These are phyloP conservation scores for Axinella damicornis DNA, from an alignment of 37 sponge, comb jelly and placozoan genomes.

Conservation along the genomic window DNA sequence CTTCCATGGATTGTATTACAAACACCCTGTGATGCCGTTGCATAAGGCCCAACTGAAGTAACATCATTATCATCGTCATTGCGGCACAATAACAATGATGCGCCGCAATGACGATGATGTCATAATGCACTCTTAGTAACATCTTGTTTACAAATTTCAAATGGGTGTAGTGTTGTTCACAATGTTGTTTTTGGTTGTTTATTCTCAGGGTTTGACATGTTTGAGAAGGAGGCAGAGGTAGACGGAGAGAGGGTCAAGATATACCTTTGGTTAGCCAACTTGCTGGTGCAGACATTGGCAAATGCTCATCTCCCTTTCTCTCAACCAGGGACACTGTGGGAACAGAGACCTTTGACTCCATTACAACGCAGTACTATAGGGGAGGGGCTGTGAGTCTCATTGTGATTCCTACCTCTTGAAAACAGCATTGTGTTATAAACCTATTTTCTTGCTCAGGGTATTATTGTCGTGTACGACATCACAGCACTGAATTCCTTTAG, in stretches of 20 bases:
- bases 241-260: constrained; percentile 64
- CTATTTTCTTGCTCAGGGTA: constrained; percentile 39
- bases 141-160: too few species aligned
- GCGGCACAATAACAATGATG: too few species aligned
- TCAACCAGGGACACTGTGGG: constrained; percentile 79
- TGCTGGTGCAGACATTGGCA: too few species aligned
- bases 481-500: constrained; percentile 62
- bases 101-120: too few species aligned
- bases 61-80: too few species aligned
- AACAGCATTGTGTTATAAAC: not conserved
- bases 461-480: constrained; percentile 76
- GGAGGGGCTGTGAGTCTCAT: constrained; percentile 71
- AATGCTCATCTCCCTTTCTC: not conserved
- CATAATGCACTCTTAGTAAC: too few species aligned
- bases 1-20: too few species aligned
- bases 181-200: too few species aligned
- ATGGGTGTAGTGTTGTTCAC: too few species aligned
- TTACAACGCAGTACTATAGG: constrained; percentile 77
- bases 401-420: not conserved
- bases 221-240: constrained; percentile 71
- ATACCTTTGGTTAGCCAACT: constrained; percentile 63
- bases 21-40: too few species aligned
- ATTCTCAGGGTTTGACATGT: constrained; percentile 72
- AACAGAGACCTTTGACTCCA: constrained; percentile 76
- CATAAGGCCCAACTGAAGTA: too few species aligned